Conservation (phyloP, 2,888 invertebrate genomes). For the Rhamnusium bicolor region DNA sequence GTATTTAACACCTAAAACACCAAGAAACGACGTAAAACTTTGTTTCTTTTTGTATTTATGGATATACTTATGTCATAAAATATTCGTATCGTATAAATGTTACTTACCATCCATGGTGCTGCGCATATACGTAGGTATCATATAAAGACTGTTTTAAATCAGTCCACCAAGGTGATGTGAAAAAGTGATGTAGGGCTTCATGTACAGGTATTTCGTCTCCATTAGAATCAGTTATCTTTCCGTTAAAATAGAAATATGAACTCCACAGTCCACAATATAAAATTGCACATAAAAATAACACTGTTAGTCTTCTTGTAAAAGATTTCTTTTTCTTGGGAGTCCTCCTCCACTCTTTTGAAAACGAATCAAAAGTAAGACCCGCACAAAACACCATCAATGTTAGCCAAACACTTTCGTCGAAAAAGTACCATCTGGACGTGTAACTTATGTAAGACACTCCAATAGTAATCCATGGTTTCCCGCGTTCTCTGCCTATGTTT, state of each 20-base stretch:
- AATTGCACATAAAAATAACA: slow-evolving; percentile 77
- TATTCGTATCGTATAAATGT: neutral
- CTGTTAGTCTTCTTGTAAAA: slow-evolving; percentile 71
- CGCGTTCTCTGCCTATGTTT: slow-evolving; percentile 89
- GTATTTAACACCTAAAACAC: no score
- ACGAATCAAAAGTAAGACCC: slow-evolving; percentile 81
- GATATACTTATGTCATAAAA: no score
- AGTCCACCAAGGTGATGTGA: slow-evolving; percentile 92
- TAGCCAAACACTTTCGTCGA: slow-evolving; percentile 83
- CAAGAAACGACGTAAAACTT: no score
- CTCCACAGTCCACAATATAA: slow-evolving; percentile 83
- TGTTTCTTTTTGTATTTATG: no score
- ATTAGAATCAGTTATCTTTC: slow-evolving; percentile 82
- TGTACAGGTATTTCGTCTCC: slow-evolving; percentile 91
- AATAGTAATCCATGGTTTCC: slow-evolving; percentile 81
- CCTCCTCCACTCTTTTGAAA: slow-evolving; percentile 85
- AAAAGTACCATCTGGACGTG: slow-evolving; percentile 81
- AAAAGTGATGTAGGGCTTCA: slow-evolving; percentile 91
- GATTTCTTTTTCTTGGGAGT: slow-evolving; percentile 73
- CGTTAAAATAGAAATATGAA: slow-evolving; percentile 90
- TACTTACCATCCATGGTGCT: slow-evolving; percentile 86
- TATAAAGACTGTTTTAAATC: slow-evolving; percentile 82
- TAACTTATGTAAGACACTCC: slow-evolving; percentile 79
- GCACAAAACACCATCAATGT: slow-evolving; percentile 79
- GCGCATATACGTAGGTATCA: slow-evolving; percentile 85